Base-by-base conservation (phyloP, 2,888 invertebrate genomes). In the Celastrina argiolus region DNA sequence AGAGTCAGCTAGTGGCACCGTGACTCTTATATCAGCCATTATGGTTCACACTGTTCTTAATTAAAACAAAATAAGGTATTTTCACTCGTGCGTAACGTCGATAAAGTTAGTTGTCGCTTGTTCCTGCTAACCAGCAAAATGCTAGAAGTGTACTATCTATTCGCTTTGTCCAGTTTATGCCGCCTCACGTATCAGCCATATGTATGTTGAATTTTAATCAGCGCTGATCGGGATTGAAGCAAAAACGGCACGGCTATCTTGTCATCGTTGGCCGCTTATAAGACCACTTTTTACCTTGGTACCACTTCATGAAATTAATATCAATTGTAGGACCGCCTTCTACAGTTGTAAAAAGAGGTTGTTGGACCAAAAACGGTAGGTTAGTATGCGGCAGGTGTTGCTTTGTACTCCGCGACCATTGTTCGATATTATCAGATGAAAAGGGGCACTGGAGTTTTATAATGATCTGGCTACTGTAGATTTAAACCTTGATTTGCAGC, bases 231-330 rank as follows among this genome's bases (percentile, higher is more conserved):
- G 74, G 73, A 75, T 75, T 76, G 74, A 28, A 66, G 71, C 74
- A 78, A 78, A 78, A 79, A 77, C 73, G 58, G 56, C 70, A 72
- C 67, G 70, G 73, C 73, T 73, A 75, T 75, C 73, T 74, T 75
- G 75, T 74, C 72, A 74, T 73, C 73, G 70, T 68, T 73, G 67
- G 72, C 72, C 71, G 71, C 73, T 68, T 73, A 72, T 69, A 71
- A 69, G 70, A 70, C 67, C 63, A 65, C 68, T 56, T 85, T 84
- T 84, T 83, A 76, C 74, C 63, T 69, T 76, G 79, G 80, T 81
- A 78, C 78, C 75, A 75, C 76, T 78, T 82, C 82, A 80, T 82
- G 83, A 86, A 86, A 87, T 86, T 85, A 85, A 84, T 86, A 86
- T 83, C 84, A 85, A 85, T 85, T 83, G 83, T 76, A 76, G 74